Evolutionary conservation across 2,888 invertebrate species (phyloP).

Genomic region (Apamea anceps): DNA sequence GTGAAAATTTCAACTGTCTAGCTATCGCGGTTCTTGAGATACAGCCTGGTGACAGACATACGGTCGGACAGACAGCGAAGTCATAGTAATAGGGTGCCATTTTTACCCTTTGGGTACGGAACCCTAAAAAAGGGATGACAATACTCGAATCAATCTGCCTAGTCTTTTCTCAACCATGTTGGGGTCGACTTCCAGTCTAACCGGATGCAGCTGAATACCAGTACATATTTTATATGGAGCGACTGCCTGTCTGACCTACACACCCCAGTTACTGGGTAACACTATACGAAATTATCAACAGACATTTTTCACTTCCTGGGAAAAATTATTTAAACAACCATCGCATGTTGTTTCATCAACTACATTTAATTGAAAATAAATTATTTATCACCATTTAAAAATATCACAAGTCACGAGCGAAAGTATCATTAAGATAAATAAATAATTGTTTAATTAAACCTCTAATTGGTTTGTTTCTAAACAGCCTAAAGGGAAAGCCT

Average conservation of each 20-base stretch:
- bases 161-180: background rate
- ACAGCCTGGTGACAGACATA: too few species aligned
- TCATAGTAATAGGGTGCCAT: too few species aligned
- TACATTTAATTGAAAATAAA: background rate
- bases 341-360: background rate
- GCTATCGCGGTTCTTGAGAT: too few species aligned
- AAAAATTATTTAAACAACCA: background rate
- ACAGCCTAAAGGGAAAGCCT: slow-evolving; percentile 20
- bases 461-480: slow-evolving; percentile 23
- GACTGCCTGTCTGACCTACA: background rate
- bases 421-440: slow-evolving; percentile 22
- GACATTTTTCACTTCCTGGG: background rate
- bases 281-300: background rate
- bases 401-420: background rate
- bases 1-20: too few species aligned
- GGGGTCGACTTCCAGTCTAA: background rate
- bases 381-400: background rate
- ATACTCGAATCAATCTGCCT: too few species aligned
- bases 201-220: background rate
- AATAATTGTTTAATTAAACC: slow-evolving; percentile 17
- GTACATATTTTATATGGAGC: too few species aligned
- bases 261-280: background rate
- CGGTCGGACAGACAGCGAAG: too few species aligned
- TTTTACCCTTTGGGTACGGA: too few species aligned
- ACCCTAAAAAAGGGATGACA: too few species aligned